Evolutionary conservation across 2,888 invertebrate genomes (phyloP), one percentile per base, ranked within the genome.

Genomic region (Keiferia lycopersicella): DNA sequence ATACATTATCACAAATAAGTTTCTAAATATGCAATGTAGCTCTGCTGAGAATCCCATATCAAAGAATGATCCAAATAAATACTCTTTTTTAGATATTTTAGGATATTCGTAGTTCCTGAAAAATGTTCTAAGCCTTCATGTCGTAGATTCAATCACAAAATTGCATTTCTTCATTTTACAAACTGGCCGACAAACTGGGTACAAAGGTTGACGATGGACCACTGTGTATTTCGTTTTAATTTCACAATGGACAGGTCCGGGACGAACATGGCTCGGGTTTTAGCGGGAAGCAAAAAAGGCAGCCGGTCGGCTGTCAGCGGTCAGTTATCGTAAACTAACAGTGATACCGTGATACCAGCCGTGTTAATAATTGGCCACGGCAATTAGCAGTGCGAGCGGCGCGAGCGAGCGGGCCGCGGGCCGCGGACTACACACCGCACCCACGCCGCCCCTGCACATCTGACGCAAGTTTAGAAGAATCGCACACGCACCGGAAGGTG

Each of bases 321-420:
- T 66, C 67, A 65, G 71, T 72, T 77, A 79, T 76, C 71, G 77
- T 80, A 74, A 79, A 78, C 80, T 78, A 81, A 80, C 78, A 78
- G 76, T 79, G 82, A 80, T 79, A 78, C 73, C 69, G 70, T 79
- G 82, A 80, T 79, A 78, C 73, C 69, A 70, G 71, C 69, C 66
- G 70, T 67, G 74, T 73, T 67, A 73, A 78, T 83, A 83, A 84
- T 83, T 81, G 84, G 75, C 73, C 70, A 68, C 71, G 75, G 74
- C 83, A 79, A 82, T 84, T 82, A 82, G 75, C 75, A 72, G 63
- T 61, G 66, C 61, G 65, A 66, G 65, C 63, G 63, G 61, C 57
- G 65, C 53, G 65, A 4, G n/a, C 41, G 57, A 8, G 34, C 53
- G 53, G 53, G 41, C 7, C 39, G 66, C 62, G 58, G 4, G 7